Percentiles rank a stretch among this genome's conserved stretches.
Conservation (phyloP, 2,888 invertebrate genomes). For the Trachelus tabidus region DNA sequence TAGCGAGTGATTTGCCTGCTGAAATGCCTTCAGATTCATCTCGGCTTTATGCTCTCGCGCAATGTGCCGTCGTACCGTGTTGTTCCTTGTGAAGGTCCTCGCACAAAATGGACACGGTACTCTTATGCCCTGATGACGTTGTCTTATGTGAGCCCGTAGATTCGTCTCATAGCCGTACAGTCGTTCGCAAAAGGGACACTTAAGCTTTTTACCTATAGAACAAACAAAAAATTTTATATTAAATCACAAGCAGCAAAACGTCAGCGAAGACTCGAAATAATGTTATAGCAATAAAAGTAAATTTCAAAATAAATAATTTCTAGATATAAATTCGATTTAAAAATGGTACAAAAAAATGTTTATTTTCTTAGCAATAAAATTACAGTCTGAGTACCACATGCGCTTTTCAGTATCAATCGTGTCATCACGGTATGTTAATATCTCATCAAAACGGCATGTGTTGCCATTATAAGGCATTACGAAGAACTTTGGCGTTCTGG, state of each 20-base stretch:
- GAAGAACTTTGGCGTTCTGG: neutral
- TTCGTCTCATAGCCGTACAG: conserved; percentile 94
- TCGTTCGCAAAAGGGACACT: conserved; percentile 92
- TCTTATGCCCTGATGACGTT: conserved; percentile 91
- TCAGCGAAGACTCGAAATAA: neutral
- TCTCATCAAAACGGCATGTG: neutral
- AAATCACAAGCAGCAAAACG: neutral
- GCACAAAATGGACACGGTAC: conserved; percentile 92
- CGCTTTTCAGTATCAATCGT: neutral
- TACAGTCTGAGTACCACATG: neutral
- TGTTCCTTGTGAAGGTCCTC: conserved; percentile 91
- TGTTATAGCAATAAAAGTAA: neutral
- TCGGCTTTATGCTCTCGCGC: conserved; percentile 89
- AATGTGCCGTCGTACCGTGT: conserved; percentile 90
- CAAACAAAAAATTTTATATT: neutral
- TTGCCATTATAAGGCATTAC: neutral
- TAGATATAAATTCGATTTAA: too few relatives aligned
- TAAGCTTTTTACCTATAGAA: conserved; percentile 85
- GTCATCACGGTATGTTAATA: neutral
- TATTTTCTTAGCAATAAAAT: neutral
- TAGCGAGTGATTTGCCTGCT: conserved; percentile 65
- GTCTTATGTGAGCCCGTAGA: conserved; percentile 89
- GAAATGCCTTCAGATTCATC: conserved; percentile 75
- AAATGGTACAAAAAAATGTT: too few relatives aligned
- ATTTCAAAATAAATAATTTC: too few relatives aligned